Percentiles rank a stretch among this genome's conserved stretches.
Conservation (phyloP, 1,140 invertebrate genomes). For the Neotoxoptera formosana region DNA sequence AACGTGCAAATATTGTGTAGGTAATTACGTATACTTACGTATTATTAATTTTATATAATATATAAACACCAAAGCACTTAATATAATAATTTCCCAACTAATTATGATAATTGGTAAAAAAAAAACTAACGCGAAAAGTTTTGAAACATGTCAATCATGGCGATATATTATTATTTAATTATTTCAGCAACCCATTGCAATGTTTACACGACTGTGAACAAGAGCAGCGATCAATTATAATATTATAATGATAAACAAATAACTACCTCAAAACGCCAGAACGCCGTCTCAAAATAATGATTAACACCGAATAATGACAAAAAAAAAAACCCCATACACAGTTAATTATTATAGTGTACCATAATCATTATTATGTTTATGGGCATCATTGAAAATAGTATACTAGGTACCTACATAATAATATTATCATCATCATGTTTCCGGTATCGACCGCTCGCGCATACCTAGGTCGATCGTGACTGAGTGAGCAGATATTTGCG, state of each 20-base stretch:
- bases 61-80: not conserved
- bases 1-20: not conserved
- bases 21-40: not conserved
- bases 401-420: too few species aligned
- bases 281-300: not conserved
- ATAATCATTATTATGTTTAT: too few species aligned
- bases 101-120: not conserved
- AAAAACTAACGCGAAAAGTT: not conserved
- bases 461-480: not conserved
- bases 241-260: not conserved
- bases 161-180: not conserved
- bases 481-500: too few species aligned
- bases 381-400: too few species aligned
- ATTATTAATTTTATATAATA: not conserved
- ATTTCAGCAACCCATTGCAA: not conserved
- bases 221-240: not conserved
- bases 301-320: not conserved
- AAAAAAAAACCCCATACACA: not conserved
- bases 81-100: not conserved
- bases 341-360: not conserved
- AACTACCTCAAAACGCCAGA: not conserved
- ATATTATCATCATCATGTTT: too few species aligned
- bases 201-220: not conserved
- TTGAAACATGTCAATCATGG: not conserved
- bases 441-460: too few species aligned